Base-by-base conservation (phyloP, 2,113 vertebrate genomes). In the Ornithorhynchus anatinus region DNA sequence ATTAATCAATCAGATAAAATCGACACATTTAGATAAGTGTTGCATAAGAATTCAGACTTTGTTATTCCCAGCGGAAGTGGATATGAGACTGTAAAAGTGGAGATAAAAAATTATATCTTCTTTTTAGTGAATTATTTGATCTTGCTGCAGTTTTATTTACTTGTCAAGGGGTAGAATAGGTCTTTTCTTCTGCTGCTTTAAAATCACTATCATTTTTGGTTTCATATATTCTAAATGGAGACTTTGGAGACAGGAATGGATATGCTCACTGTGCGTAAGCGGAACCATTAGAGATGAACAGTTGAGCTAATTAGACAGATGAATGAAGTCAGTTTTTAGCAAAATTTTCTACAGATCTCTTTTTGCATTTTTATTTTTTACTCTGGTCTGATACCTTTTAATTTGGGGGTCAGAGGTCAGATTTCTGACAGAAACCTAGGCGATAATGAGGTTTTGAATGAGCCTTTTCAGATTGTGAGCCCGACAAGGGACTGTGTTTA, bases 1-100 rank as follows among this genome's bases (percentile, higher is more conserved):
- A 81, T 86, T 86, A 65, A 75, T 77, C 81, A 80, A 82, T 68
- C 72, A n/a, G 86, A 86, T 86, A 84, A 81, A 78, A 85, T 84
- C 77, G 84, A 83, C 85, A 82, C 70, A 72, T 79, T 77, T 74
- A 75, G 79, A 84, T 82, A 69, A 80, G 64, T 71, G 72, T 77
- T 79, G 77, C 83, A 54, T 83, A 81, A 88, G 80, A 86, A 87
- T 86, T 82, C 77, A 80, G 84, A 79, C 72, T 77, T 72, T 39
- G 79, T 66, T 88, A 89, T 69, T 79, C 73, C 60, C 47, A 48
- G 13, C 35, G 43, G 64, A 73, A 81, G 61, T 40, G 72, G 54
- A 20, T 70, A 29, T 82, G 70, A 82, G 74, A 62, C 77, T 86
- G 75, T 68, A 71, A 75, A 82, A 88, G 67, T 45, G 63, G 68